A percentile compares a stretch with the other conserved stretches of the same genome.
Conservation (phyloP, 2,888 invertebrate genomes). For the Ligdia adustata region DNA sequence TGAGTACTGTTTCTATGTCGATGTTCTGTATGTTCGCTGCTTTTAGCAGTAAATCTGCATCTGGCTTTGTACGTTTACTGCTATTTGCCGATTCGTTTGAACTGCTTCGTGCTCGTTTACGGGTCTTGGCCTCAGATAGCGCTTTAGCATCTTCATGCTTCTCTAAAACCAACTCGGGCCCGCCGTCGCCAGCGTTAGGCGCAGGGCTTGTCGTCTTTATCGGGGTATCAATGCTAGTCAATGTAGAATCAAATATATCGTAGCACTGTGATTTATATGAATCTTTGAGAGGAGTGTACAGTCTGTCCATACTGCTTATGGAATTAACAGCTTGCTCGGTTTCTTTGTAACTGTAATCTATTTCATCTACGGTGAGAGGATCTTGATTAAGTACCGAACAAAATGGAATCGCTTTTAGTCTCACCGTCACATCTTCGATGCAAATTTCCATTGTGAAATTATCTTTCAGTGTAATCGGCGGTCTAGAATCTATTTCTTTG, state of each 20-base stretch:
- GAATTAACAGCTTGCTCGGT: slow-evolving; percentile 68
- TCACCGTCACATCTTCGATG: slow-evolving; percentile 67
- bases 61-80: slow-evolving; percentile 62
- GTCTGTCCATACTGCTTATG: slow-evolving; percentile 59
- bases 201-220: slow-evolving; percentile 57
- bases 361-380: slow-evolving; percentile 41
- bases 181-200: slow-evolving; percentile 43
- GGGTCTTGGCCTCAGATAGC: slow-evolving; percentile 57
- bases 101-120: slow-evolving; percentile 59
- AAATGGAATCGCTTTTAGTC: slow-evolving; percentile 63
- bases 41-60: slow-evolving; percentile 61
- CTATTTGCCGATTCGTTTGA: slow-evolving; percentile 57
- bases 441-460: slow-evolving; percentile 73
- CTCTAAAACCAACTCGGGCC: slow-evolving; percentile 65
- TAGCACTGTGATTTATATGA: slow-evolving; percentile 57
- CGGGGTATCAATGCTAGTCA: slow-evolving; percentile 76
- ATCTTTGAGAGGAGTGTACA: slow-evolving; percentile 73
- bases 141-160: slow-evolving; percentile 54
- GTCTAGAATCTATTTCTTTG: slow-evolving; percentile 39
- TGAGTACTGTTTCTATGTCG: slow-evolving; percentile 76
- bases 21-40: slow-evolving; percentile 72
- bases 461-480: slow-evolving; percentile 62
- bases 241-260: slow-evolving; percentile 75
- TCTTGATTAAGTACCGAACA: slow-evolving; percentile 53
- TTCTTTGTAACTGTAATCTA: slow-evolving; percentile 54